phyloP scores from a whole-genome alignment of 2,113 vertebrate species.

The Antidorcas marsupialis region DNA sequence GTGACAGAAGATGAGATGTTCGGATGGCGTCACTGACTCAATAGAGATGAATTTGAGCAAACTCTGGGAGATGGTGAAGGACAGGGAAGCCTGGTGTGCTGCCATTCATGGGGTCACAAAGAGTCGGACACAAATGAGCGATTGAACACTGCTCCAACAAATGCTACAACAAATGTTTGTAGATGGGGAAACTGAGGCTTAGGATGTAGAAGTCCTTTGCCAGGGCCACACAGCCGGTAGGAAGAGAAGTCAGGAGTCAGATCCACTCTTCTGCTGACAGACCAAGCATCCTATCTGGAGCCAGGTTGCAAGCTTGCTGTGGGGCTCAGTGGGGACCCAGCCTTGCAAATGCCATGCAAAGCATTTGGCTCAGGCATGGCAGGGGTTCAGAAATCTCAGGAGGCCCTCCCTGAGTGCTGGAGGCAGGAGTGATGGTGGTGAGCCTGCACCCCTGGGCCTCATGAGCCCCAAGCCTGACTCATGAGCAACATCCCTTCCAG shows the following conservation, averaged over 20 bases:
- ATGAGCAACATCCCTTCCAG: not conserved
- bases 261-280: not conserved
- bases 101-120: not conserved
- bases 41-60: not conserved
- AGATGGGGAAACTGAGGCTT: not conserved
- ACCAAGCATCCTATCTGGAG: not conserved
- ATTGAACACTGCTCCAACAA: not conserved
- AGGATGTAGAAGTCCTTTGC: not conserved
- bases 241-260: not conserved
- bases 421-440: not conserved
- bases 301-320: not conserved
- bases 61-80: not conserved
- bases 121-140: not conserved
- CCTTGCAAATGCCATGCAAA: not conserved
- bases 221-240: not conserved
- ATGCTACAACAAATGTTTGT: not conserved
- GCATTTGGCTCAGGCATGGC: not conserved
- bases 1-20: not conserved
- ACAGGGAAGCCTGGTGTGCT: not conserved
- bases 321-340: not conserved
- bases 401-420: not conserved
- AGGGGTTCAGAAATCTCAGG: not conserved
- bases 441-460: not conserved
- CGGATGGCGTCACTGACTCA: not conserved
- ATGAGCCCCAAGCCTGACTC: not conserved